Evolutionary conservation across 92 coral and sea anemone genomes (phyloP).

Genomic region (Heliopora coerulea): DNA sequence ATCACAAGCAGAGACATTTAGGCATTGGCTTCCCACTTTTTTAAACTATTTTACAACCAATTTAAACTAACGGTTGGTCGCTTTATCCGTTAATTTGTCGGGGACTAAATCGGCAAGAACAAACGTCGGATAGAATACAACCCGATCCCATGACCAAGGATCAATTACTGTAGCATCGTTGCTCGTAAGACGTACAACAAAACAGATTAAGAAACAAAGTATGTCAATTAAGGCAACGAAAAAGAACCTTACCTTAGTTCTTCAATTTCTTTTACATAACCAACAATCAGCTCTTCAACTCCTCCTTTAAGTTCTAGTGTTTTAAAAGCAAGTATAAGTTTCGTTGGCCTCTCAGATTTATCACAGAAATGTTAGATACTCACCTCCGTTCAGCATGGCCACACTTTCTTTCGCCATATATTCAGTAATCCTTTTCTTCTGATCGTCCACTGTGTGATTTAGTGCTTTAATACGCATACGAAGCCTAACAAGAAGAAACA

Average conservation of each 20-base stretch:
- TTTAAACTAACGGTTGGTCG: too few relatives aligned
- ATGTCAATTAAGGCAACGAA: too few relatives aligned
- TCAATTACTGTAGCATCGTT: too few relatives aligned
- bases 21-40: too few relatives aligned
- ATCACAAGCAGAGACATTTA: too few relatives aligned
- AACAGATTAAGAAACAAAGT: too few relatives aligned
- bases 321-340: not conserved
- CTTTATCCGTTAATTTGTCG: too few relatives aligned
- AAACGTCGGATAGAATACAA: too few relatives aligned
- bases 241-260: constrained; percentile 70
- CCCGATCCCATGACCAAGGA: too few relatives aligned
- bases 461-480: constrained; percentile 88
- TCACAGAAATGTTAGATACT: not conserved
- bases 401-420: constrained; percentile 76
- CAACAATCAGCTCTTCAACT: constrained; percentile 82
- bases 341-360: not conserved
- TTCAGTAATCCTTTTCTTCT: constrained; percentile 82
- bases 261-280: constrained; percentile 84
- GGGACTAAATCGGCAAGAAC: too few relatives aligned
- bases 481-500: constrained; percentile 52
- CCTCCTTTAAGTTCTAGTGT: constrained; percentile 77
- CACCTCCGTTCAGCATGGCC: constrained; percentile 74
- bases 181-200: too few relatives aligned
- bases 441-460: constrained; percentile 84
- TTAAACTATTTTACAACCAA: too few relatives aligned